Base-by-base conservation (phyloP, 23 tunicate genomes). In the Botrylloides violaceus region DNA sequence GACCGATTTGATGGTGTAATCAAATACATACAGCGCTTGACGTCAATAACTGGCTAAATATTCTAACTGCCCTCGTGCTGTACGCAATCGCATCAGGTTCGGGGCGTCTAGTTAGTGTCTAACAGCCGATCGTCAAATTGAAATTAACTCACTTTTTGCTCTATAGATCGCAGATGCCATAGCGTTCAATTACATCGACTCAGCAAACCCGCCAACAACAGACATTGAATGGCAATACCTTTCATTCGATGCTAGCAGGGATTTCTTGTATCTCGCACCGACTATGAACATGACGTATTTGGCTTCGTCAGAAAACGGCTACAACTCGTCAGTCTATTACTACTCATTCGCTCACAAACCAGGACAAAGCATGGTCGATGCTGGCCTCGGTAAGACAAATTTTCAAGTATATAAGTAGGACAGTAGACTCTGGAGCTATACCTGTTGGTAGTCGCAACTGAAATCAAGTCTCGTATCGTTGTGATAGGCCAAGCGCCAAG, bases 141-240 rank as follows among this genome's bases (percentile, higher is more conserved):
- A n/a, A n/a, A n/a, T n/a, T n/a, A n/a, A n/a, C n/a, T n/a, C n/a
- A n/a, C n/a, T 22, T 63, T 63, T 12, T 31, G 19, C 29, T 3
- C 33, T 29, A 33, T 43, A 63, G 70, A 63, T 63, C 34, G 33
- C 70, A 29, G 70, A 63, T 25, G 70, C 33, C 3, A 34, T 63
- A 4, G n/a, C 29, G 36, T 63, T 27, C 70, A 63, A 63, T 33
- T 63, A 63, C 70, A 63, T 63, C 29, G 70, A 63, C 33, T 9
- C 4, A 28, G 7, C 70, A 63, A 63, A 29, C 33, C 33, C 26
- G 32, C 70, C 70, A 4, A 63, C 70, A 31, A 29, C 70, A 4
- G 70, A 9, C 3, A 7, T 43, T 9, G 70, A 63, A 29, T 63
- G 70, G 70, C 70, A 28, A 33, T 6, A 7, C 12, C 34, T 63